These are phyloP conservation scores for Blera fallax DNA, from an alignment of 2,888 invertebrate genomes.

Conservation along the genomic window DNA sequence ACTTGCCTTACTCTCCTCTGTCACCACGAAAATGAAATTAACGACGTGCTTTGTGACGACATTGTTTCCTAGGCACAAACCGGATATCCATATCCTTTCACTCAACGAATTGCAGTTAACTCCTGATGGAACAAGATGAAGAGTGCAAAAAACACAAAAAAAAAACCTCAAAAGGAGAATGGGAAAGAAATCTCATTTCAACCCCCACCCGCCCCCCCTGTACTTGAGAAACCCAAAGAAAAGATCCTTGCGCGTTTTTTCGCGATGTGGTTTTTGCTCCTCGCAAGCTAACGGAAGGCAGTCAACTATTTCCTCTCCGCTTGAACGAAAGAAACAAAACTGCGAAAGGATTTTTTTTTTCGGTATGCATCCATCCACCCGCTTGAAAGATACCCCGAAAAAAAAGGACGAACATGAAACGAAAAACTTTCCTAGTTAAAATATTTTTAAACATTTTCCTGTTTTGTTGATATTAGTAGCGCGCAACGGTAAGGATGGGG, in stretches of 20 bases:
- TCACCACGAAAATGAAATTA: constrained; percentile 59
- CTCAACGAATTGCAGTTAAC: constrained; percentile 50
- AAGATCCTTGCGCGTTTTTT: constrained; percentile 39
- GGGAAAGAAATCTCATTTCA: constrained; percentile 30
- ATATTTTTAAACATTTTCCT: constrained; percentile 68
- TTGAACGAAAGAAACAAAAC: constrained; percentile 13
- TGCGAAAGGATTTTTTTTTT: constrained; percentile 37
- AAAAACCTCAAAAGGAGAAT: constrained; percentile 1
- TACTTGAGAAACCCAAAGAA: neutral
- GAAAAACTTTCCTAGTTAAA: constrained; percentile 70
- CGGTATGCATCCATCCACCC: constrained; percentile 41
- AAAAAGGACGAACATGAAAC: constrained; percentile 11
- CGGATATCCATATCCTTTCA: constrained; percentile 61
- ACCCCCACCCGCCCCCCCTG: neutral
- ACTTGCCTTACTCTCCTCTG: neutral
- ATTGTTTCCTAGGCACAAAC: constrained; percentile 65
- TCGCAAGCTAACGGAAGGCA: neutral
- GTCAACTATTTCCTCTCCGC: constrained; percentile 37
- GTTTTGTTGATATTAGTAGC: constrained; percentile 62
- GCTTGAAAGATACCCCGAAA: neutral
- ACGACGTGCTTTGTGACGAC: constrained; percentile 62
- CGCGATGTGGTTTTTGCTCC: constrained; percentile 42
- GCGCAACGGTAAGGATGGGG: neutral
- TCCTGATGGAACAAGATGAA: constrained; percentile 23
- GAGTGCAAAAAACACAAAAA: neutral